A percentile compares a stretch with the other conserved stretches of the same genome.
These are phyloP conservation scores for Protula sp. DNA, from an alignment of 2,888 invertebrate genomes.

Conservation along the genomic window DNA sequence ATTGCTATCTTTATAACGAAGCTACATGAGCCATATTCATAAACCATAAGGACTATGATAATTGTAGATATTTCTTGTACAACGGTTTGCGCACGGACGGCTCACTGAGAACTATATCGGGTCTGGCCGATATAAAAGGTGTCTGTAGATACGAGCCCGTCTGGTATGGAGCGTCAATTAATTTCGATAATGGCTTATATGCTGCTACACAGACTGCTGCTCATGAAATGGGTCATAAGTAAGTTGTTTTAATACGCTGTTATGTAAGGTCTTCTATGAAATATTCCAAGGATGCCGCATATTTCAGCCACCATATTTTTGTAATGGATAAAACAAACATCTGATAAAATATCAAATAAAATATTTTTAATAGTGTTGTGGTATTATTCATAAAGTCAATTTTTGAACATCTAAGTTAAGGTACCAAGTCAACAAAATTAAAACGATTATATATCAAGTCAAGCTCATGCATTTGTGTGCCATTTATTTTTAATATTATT, in stretches of 20 bases:
- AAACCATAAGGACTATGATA: too few species aligned
- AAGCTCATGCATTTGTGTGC: background rate
- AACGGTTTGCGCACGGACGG: background rate
- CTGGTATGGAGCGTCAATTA: constrained; percentile 8
- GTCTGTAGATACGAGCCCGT: background rate
- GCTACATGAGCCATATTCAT: too few species aligned
- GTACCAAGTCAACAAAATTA: background rate
- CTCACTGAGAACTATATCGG: background rate
- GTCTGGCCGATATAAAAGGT: background rate
- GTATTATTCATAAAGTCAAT: too few species aligned
- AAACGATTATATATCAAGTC: background rate
- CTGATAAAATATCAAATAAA: too few species aligned
- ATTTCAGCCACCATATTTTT: background rate
- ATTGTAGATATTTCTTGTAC: background rate
- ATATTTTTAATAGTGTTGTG: too few species aligned
- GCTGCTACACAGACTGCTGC: constrained; percentile 17
- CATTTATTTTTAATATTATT: too few species aligned
- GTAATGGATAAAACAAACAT: too few species aligned
- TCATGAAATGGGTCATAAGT: constrained; percentile 36
- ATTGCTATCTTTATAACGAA: too few species aligned
- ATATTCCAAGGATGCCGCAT: too few species aligned
- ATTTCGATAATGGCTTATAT: constrained; percentile 15
- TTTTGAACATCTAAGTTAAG: too few species aligned
- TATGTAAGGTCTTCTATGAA: too few species aligned
- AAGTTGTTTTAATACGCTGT: background rate